Conservation (phyloP, 2,113 vertebrate species). For the Vireo altiloquus region DNA sequence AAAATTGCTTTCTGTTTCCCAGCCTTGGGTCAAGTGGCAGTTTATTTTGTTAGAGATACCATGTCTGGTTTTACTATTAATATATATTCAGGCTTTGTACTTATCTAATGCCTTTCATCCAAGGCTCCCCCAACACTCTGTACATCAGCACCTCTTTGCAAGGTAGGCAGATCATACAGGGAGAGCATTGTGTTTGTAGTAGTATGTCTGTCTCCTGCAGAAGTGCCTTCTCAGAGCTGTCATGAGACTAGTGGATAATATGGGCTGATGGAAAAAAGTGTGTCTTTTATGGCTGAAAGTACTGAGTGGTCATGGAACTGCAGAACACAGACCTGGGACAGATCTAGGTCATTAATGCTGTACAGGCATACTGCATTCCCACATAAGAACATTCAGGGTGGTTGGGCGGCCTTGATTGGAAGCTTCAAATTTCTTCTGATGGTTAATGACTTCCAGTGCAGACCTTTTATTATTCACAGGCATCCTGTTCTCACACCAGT, state of each 20-base stretch:
- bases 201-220: not conserved
- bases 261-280: not conserved
- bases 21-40: not conserved
- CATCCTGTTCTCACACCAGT: not conserved
- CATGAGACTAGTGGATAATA: not conserved
- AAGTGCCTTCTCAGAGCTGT: not conserved
- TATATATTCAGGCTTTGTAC: not conserved
- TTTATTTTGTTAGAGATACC: not conserved
- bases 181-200: not conserved
- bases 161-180: not conserved
- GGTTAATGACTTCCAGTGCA: not conserved
- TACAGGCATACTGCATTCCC: not conserved
- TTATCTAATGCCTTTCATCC: not conserved
- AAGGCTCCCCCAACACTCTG: not conserved
- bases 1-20: not conserved
- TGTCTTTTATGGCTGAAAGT: not conserved
- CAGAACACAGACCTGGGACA: not conserved
- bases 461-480: not conserved
- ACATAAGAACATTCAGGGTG: not conserved
- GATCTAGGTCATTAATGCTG: not conserved
- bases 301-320: not conserved
- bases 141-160: not conserved
- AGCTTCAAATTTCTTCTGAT: not conserved
- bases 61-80: not conserved
- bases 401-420: not conserved